These are phyloP conservation scores for Bilobella aurantiaca DNA, from an alignment of 1,140 invertebrate species.

Conservation along the genomic window DNA sequence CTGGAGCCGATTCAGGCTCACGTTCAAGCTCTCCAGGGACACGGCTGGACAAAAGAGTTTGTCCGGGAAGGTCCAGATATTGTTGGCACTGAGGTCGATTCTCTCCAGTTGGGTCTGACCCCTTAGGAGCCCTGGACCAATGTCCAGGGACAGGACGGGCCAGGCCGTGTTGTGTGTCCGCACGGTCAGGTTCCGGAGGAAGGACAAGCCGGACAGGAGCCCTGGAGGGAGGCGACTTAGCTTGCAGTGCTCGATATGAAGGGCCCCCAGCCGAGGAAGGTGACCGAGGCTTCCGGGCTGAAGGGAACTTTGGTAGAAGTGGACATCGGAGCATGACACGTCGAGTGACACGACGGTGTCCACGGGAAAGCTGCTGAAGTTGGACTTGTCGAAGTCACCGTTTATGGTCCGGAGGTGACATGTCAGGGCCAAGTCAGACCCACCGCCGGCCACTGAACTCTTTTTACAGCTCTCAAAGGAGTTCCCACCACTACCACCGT, in stretches of 20 bases:
- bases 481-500: not conserved
- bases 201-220: constrained; percentile 58
- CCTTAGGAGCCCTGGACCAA: constrained; percentile 60
- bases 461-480: constrained; percentile 8
- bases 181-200: constrained; percentile 70
- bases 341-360: constrained; percentile 57
- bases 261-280: constrained; percentile 60
- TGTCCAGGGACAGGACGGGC: constrained; percentile 63
- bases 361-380: constrained; percentile 65
- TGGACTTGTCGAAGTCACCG: constrained; percentile 71
- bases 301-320: constrained; percentile 58
- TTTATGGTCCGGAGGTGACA: constrained; percentile 68
- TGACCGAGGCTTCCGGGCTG: constrained; percentile 68
- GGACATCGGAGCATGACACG: constrained; percentile 63
- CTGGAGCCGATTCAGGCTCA: constrained; percentile 72
- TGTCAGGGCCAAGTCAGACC: constrained; percentile 56
- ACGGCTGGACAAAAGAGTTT: constrained; percentile 69
- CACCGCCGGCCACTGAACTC: not conserved
- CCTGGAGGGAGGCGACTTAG: constrained; percentile 62
- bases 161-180: constrained; percentile 66
- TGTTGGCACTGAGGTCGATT: constrained; percentile 75
- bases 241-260: constrained; percentile 75
- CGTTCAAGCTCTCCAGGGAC: constrained; percentile 63
- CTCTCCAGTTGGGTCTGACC: constrained; percentile 61
- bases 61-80: constrained; percentile 75